A percentile compares a stretch with the other conserved stretches of the same genome.
Evolutionary conservation across 2,113 vertebrate genomes (phyloP).

Genomic region (Poeciliopsis prolifica): DNA sequence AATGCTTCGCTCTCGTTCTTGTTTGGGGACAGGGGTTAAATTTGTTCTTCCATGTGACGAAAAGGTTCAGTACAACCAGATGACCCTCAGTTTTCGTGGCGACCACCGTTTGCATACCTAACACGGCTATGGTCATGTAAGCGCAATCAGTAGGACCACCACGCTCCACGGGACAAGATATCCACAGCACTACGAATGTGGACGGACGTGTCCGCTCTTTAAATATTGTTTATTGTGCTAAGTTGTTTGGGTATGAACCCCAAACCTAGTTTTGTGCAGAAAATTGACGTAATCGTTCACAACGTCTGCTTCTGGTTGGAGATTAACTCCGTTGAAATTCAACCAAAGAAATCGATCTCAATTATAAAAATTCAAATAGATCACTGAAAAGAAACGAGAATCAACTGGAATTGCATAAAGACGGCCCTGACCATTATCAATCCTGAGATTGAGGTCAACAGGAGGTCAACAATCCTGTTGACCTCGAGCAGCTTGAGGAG

Average conservation of each 20-base stretch:
- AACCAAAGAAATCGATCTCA: too few species aligned
- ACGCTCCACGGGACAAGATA: constrained; percentile 18
- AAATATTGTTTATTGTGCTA: constrained; percentile 63
- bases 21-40: constrained; percentile 16
- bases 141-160: constrained; percentile 33
- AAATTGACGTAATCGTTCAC: too few species aligned
- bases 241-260: too few species aligned
- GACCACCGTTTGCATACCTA: constrained; percentile 63
- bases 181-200: too few species aligned
- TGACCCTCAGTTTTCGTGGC: constrained; percentile 34
- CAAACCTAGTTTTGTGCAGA: too few species aligned
- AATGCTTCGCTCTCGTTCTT: constrained; percentile 40
- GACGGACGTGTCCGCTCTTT: constrained; percentile 22
- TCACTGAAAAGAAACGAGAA: too few species aligned
- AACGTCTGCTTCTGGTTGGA: too few species aligned
- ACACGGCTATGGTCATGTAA: background rate
- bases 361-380: too few species aligned
- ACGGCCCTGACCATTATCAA: too few species aligned
- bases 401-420: too few species aligned
- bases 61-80: constrained; percentile 8
- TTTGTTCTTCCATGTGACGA: constrained; percentile 19
- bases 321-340: too few species aligned
- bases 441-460: too few species aligned
- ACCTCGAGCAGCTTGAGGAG: background rate
- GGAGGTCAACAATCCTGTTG: background rate